Percentiles rank a stretch among this genome's conserved stretches.
Conservation (phyloP, 2,797 vertebrate species). For the Myiotriccus ornatus region DNA sequence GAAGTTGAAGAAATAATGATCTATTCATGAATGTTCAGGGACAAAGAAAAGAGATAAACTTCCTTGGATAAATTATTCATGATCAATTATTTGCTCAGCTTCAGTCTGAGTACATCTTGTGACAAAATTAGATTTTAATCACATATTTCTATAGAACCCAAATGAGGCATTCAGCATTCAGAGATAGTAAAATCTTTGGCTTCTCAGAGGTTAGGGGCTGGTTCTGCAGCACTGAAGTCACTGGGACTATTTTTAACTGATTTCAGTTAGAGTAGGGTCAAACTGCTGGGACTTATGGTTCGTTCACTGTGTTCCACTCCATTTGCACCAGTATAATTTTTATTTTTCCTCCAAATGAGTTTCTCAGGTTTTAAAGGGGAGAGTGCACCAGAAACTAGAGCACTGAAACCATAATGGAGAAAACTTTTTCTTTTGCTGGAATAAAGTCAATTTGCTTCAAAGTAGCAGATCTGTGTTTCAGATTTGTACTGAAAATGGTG, state of each 20-base stretch:
- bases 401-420: not conserved
- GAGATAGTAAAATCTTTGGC: not conserved
- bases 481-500: not conserved
- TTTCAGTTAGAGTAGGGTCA: slow-evolving; percentile 18
- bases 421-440: not conserved
- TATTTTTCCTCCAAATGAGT: not conserved
- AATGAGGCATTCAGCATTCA: slow-evolving; percentile 51
- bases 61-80: slow-evolving; percentile 63
- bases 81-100: slow-evolving; percentile 52
- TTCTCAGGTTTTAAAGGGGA: not conserved
- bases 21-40: slow-evolving; percentile 40
- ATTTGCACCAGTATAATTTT: not conserved
- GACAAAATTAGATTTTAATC: slow-evolving; percentile 67
- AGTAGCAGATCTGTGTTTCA: not conserved
- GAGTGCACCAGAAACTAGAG: not conserved
- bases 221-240: slow-evolving; percentile 10
- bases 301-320: not conserved
- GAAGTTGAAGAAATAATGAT: slow-evolving; percentile 36
- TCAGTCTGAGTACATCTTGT: slow-evolving; percentile 39
- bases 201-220: not conserved
- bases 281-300: not conserved
- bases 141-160: slow-evolving; percentile 56
- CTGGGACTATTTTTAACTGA: slow-evolving; percentile 29
- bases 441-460: not conserved
- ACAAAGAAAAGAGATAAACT: slow-evolving; percentile 47